Percentiles rank a stretch among this genome's conserved stretches.
These are phyloP conservation scores for Daubentonia madagascariensis DNA, from an alignment of 2,113 vertebrate species.

Conservation along the genomic window DNA sequence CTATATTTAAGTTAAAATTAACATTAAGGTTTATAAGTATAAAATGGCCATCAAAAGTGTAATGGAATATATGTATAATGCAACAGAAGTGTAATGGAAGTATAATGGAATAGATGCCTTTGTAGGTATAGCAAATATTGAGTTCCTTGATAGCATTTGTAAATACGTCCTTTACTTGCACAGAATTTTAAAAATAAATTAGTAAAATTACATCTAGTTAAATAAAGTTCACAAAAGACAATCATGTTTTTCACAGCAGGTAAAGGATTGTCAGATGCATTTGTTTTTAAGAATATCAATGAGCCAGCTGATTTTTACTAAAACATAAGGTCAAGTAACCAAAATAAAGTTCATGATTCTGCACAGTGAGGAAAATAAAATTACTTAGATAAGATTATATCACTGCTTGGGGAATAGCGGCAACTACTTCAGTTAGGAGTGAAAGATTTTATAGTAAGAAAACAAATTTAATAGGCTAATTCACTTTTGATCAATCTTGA, in stretches of 20 bases:
- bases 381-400: background rate
- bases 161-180: background rate
- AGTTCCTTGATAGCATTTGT: background rate
- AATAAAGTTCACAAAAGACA: background rate
- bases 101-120: background rate
- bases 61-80: background rate
- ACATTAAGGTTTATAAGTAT: background rate
- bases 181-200: background rate
- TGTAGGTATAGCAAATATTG: background rate
- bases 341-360: constrained; percentile 35
- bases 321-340: background rate
- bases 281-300: background rate
- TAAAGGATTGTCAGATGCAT: background rate
- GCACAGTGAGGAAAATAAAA: constrained; percentile 13
- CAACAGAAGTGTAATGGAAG: background rate
- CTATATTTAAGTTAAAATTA: background rate
- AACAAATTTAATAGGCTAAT: constrained; percentile 49
- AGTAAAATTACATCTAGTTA: background rate
- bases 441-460: constrained; percentile 40
- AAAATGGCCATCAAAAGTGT: background rate
- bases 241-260: background rate
- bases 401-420: background rate
- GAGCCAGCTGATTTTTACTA: background rate
- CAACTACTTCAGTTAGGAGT: constrained; percentile 6
- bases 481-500: constrained; percentile 64